Evolutionary conservation across 2,113 vertebrate genomes (phyloP).

Genomic region (Halcyon malimbica): DNA sequence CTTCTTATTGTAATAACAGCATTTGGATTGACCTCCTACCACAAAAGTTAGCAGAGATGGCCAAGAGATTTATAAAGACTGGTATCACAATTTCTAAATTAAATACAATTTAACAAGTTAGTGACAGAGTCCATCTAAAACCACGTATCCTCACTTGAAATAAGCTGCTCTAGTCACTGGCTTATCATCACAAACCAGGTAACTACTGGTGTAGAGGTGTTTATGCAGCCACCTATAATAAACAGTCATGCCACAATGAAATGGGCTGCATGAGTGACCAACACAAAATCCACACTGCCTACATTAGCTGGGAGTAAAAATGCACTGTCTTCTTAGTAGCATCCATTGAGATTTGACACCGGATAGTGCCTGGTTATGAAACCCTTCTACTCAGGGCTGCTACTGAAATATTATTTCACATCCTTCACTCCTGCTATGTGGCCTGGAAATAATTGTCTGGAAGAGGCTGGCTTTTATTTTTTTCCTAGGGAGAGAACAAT

Average conservation of each 20-base stretch:
- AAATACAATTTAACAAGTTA: background rate
- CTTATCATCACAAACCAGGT: background rate
- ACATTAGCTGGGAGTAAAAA: background rate
- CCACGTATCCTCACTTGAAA: background rate
- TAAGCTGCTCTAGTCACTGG: background rate
- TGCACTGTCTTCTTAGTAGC: background rate
- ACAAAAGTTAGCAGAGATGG: background rate
- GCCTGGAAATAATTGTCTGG: constrained; percentile 58
- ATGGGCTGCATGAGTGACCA: background rate
- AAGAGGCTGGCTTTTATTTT: background rate
- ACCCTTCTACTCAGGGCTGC: constrained; percentile 15
- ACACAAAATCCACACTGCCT: background rate
- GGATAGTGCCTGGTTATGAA: constrained; percentile 31
- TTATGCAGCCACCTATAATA: background rate
- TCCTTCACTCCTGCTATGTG: constrained; percentile 45
- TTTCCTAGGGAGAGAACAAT: background rate
- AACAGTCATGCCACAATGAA: background rate
- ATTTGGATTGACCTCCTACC: background rate
- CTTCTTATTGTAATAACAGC: background rate
- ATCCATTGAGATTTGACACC: background rate
- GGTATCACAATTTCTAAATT: background rate
- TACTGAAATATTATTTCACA: constrained; percentile 41
- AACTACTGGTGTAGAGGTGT: background rate
- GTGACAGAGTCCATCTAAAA: background rate
- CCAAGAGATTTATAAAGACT: background rate